Conservation (phyloP, 2,888 invertebrate species). For the Pyrgus malvae region DNA sequence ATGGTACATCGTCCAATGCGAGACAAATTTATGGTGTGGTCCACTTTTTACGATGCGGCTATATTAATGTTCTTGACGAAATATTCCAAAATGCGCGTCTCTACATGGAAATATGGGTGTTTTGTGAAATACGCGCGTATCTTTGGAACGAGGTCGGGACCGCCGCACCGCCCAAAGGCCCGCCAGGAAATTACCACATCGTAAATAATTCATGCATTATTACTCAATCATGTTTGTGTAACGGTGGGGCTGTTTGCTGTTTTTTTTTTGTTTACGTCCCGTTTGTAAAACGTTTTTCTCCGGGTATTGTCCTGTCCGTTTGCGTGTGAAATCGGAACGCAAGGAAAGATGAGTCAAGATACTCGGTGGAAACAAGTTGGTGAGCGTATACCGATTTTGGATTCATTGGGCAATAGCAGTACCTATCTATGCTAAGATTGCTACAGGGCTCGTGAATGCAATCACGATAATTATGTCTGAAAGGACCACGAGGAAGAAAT, state of each 20-base stretch:
- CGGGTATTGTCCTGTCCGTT: conserved; percentile 63
- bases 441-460: conserved; percentile 23
- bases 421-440: not conserved
- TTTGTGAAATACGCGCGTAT: conserved; percentile 34
- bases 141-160: conserved; percentile 41
- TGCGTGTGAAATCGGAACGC: conserved; percentile 21
- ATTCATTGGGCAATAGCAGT: conserved; percentile 16
- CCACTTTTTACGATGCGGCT: conserved; percentile 14
- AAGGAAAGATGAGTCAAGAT: conserved; percentile 34
- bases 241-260: conserved; percentile 63
- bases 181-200: conserved; percentile 67
- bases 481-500: conserved; percentile 7
- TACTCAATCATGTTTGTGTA: conserved; percentile 71
- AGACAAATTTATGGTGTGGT: conserved; percentile 19
- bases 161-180: conserved; percentile 57
- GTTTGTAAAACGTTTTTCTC: conserved; percentile 55
- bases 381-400: conserved; percentile 16
- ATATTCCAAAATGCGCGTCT: conserved; percentile 17
- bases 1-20: conserved; percentile 1
- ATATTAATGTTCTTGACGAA: conserved; percentile 22
- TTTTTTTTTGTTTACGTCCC: conserved; percentile 49
- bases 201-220: conserved; percentile 79
- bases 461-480: conserved; percentile 24
- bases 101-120: conserved; percentile 25
- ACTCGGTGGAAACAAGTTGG: not conserved